Base-by-base conservation (phyloP, 1,140 invertebrate species). In the Drosophila sucinea region DNA sequence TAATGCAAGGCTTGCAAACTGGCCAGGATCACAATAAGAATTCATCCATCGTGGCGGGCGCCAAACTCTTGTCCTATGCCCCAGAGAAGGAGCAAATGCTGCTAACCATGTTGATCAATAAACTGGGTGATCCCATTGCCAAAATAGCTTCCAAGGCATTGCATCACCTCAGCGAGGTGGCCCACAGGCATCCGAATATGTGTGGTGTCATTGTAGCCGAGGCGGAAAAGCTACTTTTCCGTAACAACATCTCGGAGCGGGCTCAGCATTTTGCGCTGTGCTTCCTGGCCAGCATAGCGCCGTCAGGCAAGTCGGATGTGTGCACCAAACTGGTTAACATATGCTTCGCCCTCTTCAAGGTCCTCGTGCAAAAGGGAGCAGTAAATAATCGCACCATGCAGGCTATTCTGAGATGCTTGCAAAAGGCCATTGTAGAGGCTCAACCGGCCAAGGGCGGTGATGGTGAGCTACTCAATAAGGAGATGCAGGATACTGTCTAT, bases 311-410 rank as follows among this genome's bases (percentile, higher is more conserved):
- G 58, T 93, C 93, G 2, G 94, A 96, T 60, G 93, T 99, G 17
- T 98, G 98, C 0, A 95, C 94, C 69, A 95, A 95, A 77, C 93
- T 99, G 11, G 96, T 99, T 8, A 94, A 95, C 62, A 95, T 99
- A n/a, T 99, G 99, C 92, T 98, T 99, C 90, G 95, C 96, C 0
- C 98, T 99, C 85, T 99, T 99, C 93, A 99, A 98, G 93, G 96
- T 97, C 56, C 95, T 96, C 51, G 94, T 98, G 11, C 97, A 98
- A 91, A 96, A 96, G 92, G 97, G 97, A 27, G 97, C 98, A 74
- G 95, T 99, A 1, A 96, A 99, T 84, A 97, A 95, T 47, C 96
- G 97, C 84, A 95, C 99, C 92, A 97, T 99, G 96, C 96, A 96
- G 69, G 97, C 96, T 1, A 95, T 99, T 17, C 92, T 92, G 4